Percentiles rank a stretch among this genome's conserved stretches.
phyloP scores from a whole-genome alignment of 2,113 vertebrate genomes.

The Dryoscopus gambensis region DNA sequence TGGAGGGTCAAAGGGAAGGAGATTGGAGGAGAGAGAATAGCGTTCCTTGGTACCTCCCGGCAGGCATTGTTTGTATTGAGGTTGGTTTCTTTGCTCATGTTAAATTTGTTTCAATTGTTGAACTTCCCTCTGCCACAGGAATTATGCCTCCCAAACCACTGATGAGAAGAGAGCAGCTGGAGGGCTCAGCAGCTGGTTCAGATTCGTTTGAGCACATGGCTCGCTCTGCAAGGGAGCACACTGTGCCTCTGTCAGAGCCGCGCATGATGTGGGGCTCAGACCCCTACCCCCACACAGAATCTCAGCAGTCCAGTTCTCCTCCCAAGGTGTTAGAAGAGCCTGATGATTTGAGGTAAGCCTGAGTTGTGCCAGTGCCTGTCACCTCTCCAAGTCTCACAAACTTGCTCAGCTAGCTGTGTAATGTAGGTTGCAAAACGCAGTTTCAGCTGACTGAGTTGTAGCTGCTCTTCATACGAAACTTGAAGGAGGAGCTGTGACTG shows the following conservation, averaged over 20 bases:
- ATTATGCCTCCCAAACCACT: constrained; percentile 93
- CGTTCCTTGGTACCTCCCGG: neutral
- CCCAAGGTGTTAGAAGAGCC: constrained; percentile 82
- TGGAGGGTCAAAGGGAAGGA: neutral
- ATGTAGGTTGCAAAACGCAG: neutral
- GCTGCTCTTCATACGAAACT: neutral
- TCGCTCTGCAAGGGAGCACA: constrained; percentile 85
- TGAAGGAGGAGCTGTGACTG: neutral
- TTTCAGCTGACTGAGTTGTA: neutral
- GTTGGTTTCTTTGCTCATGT: neutral
- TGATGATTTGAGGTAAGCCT: constrained; percentile 80
- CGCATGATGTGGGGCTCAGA: constrained; percentile 93
- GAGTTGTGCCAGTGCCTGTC: neutral
- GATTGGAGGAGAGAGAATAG: neutral
- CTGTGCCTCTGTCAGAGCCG: constrained; percentile 82
- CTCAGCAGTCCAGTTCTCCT: constrained; percentile 77
- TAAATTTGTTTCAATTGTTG: neutral
- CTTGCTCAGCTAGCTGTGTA: neutral
- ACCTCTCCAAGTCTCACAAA: neutral
- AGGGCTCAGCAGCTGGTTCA: constrained; percentile 81
- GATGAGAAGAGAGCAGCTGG: constrained; percentile 90
- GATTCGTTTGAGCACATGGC: constrained; percentile 93
- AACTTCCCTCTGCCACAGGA: constrained; percentile 70
- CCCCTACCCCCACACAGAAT: constrained; percentile 83
- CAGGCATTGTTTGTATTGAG: neutral